These are phyloP conservation scores for Phoxinus phoxinus DNA, from an alignment of 2,113 vertebrate species.

Conservation along the genomic window DNA sequence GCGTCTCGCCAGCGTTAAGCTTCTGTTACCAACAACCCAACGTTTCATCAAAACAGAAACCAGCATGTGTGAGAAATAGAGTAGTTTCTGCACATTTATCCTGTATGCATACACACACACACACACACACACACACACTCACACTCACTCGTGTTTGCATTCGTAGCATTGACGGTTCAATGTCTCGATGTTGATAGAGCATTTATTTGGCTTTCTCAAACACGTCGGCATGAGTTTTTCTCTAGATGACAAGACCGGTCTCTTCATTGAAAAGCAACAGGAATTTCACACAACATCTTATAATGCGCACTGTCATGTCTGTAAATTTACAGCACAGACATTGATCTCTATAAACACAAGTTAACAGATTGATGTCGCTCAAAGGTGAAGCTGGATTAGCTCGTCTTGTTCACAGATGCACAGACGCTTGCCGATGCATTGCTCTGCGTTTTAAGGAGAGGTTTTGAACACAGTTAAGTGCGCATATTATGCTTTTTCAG, in stretches of 20 bases:
- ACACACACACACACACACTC: constrained; percentile 69
- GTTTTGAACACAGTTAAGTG: too few species aligned
- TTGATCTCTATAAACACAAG: constrained; percentile 14
- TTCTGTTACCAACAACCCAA: constrained; percentile 5
- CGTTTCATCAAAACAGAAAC: constrained; percentile 38
- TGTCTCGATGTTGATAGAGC: constrained; percentile 40
- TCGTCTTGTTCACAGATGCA: neutral
- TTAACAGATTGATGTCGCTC: neutral
- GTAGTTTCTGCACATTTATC: neutral
- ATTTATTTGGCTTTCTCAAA: constrained; percentile 28
- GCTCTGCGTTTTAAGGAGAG: neutral
- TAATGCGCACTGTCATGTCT: neutral
- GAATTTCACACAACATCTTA: neutral
- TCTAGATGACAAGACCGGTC: neutral
- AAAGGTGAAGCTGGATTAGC: constrained; percentile 6
- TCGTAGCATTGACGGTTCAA: constrained; percentile 71
- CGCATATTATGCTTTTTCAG: too few species aligned
- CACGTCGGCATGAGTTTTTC: neutral
- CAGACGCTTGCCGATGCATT: neutral
- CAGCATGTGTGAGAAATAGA: constrained; percentile 13
- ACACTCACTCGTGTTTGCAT: constrained; percentile 75
- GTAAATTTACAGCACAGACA: neutral
- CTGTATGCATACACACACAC: constrained; percentile 72
- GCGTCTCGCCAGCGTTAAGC: constrained; percentile 7
- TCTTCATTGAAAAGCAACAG: neutral